Conservation (phyloP, 2,113 vertebrate species). For the Apteryx owenii region DNA sequence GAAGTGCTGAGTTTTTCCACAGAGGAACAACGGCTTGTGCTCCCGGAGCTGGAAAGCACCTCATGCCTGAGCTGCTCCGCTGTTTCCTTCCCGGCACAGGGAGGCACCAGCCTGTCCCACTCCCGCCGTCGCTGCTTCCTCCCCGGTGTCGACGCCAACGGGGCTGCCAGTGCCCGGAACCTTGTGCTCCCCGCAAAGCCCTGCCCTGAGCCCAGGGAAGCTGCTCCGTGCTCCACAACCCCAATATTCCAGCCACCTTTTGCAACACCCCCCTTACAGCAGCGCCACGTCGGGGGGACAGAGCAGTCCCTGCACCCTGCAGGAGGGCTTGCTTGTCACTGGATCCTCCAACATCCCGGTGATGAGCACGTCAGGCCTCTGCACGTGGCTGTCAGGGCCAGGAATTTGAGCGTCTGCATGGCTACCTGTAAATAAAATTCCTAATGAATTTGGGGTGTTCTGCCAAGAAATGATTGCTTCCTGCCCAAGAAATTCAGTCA, state of each 20-base stretch:
- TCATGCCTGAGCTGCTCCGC: rapidly evolving
- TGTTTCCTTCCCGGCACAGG: not conserved
- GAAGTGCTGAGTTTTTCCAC: not conserved
- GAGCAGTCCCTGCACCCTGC: rapidly evolving
- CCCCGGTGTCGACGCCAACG: too few species aligned
- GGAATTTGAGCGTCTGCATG: rapidly evolving
- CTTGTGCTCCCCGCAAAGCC: not conserved
- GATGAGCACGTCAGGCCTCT: too few species aligned
- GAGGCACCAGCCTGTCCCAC: too few species aligned
- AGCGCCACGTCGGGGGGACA: too few species aligned
- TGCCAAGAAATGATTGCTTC: conserved; percentile 21
- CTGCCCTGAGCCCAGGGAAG: not conserved
- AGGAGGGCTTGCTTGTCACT: not conserved
- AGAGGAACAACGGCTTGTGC: not conserved
- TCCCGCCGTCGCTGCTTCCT: too few species aligned
- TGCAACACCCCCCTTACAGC: not conserved
- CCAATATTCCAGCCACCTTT: too few species aligned
- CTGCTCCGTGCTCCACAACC: not conserved
- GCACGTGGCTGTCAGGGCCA: rapidly evolving
- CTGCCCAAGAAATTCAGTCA: not conserved
- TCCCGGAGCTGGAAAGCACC: not conserved
- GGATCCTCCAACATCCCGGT: not conserved
- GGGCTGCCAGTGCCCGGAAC: rapidly evolving
- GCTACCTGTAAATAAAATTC: not conserved
- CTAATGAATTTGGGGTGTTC: not conserved